Percentiles rank a stretch among this genome's conserved stretches.
Evolutionary conservation across 2,113 vertebrate species (phyloP).

Genomic region (Pangasianodon hypophthalmus): DNA sequence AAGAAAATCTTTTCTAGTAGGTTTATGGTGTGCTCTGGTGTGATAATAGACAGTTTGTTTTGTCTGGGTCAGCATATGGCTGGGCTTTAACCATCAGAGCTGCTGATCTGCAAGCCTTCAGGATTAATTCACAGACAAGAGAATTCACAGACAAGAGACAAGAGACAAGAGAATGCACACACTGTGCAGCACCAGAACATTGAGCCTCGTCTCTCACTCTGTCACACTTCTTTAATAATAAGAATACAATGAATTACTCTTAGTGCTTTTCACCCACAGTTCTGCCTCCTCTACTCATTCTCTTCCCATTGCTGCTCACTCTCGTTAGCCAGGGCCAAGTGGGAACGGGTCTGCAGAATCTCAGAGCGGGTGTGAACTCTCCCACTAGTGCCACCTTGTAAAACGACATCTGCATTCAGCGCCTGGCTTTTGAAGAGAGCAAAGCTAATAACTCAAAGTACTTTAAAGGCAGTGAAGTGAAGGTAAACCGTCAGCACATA

Average conservation of each 20-base stretch:
- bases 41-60: slow-evolving; percentile 16
- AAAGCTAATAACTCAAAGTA: slow-evolving; percentile 41
- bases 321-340: slow-evolving; percentile 41
- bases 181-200: neutral
- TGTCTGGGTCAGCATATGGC: slow-evolving; percentile 32
- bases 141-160: neutral
- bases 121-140: neutral
- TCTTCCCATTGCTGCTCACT: neutral
- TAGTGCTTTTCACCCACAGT: neutral
- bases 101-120: neutral
- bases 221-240: slow-evolving; percentile 4
- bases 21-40: slow-evolving; percentile 25
- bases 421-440: slow-evolving; percentile 48
- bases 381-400: slow-evolving; percentile 46
- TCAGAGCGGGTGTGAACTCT: slow-evolving; percentile 56
- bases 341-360: slow-evolving; percentile 42
- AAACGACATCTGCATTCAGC: slow-evolving; percentile 55
- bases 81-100: neutral
- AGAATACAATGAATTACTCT: slow-evolving; percentile 3
- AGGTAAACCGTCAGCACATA: slow-evolving; percentile 30
- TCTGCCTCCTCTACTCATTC: slow-evolving; percentile 14
- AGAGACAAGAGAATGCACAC: neutral
- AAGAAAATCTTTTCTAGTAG: neutral
- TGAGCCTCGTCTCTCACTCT: neutral
- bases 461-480: slow-evolving; percentile 33